A percentile compares a stretch with the other conserved stretches of the same genome.
These are phyloP conservation scores for Pseudomugil gertrudae DNA, from an alignment of 2,797 vertebrate genomes.

Conservation along the genomic window DNA sequence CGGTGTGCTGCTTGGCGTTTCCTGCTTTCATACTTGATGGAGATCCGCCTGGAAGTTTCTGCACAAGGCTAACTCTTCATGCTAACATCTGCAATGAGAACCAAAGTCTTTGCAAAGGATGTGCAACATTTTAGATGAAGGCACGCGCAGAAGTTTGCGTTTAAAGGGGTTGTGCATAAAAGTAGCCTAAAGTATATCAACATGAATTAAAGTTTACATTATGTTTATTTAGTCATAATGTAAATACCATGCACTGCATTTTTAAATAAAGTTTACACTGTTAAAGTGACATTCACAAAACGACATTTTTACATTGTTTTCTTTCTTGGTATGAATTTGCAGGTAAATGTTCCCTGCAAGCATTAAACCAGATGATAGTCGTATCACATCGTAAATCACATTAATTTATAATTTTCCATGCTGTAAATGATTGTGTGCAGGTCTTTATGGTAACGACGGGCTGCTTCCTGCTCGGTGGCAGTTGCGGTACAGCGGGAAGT, in stretches of 20 bases:
- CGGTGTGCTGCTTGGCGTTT: background rate
- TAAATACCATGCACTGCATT: background rate
- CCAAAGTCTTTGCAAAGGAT: background rate
- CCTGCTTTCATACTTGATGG: background rate
- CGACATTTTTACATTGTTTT: background rate
- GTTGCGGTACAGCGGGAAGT: slow-evolving; percentile 84
- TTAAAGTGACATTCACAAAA: background rate
- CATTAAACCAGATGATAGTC: background rate
- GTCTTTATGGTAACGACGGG: slow-evolving; percentile 90
- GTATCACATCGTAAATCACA: background rate
- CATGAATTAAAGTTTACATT: background rate
- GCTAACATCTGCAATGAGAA: background rate
- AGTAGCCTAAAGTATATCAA: background rate
- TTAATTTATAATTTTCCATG: background rate
- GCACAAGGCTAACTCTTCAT: background rate
- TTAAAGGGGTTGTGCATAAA: background rate
- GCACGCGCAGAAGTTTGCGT: background rate
- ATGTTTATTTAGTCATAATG: background rate
- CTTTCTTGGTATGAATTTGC: background rate
- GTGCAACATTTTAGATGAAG: background rate
- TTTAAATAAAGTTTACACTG: background rate
- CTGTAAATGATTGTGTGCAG: slow-evolving; percentile 64
- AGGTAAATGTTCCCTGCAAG: background rate
- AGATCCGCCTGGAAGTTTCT: slow-evolving; percentile 24
- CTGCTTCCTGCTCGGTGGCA: slow-evolving; percentile 86